Evolutionary conservation across 2,888 invertebrate genomes (phyloP).

Genomic region (Apeira syringaria): DNA sequence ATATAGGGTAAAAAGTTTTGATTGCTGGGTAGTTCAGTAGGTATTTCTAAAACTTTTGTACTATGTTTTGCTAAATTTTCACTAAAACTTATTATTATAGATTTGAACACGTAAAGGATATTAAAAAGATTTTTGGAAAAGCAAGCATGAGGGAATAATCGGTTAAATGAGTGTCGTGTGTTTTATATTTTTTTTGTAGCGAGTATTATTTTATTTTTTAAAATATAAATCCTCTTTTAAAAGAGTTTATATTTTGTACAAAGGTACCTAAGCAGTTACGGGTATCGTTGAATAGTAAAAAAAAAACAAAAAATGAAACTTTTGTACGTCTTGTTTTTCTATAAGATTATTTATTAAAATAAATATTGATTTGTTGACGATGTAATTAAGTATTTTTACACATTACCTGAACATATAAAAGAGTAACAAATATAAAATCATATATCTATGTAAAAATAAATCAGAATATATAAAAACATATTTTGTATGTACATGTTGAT

Average conservation of each 20-base stretch:
- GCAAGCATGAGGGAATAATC: constrained; percentile 55
- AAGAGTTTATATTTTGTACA: constrained; percentile 74
- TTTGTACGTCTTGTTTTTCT: constrained; percentile 76
- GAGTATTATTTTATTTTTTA: constrained; percentile 35
- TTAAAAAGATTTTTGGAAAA: constrained; percentile 57
- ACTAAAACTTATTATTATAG: constrained; percentile 72
- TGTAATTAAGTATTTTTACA: constrained; percentile 80
- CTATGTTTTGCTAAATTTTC: constrained; percentile 84
- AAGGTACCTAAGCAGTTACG: constrained; percentile 55
- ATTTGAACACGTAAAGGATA: constrained; percentile 75
- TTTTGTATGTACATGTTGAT: constrained; percentile 60
- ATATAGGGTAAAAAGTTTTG: constrained; percentile 69
- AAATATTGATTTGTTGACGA: constrained; percentile 76
- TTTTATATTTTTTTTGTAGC: constrained; percentile 23
- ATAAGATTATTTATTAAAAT: constrained; percentile 76
- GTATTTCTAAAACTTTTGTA: constrained; percentile 82
- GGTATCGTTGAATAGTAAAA: constrained; percentile 53
- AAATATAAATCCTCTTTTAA: constrained; percentile 34
- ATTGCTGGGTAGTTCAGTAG: constrained; percentile 80
- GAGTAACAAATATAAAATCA: constrained; percentile 67
- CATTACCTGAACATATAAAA: constrained; percentile 76
- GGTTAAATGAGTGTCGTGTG: constrained; percentile 37
- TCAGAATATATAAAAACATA: constrained; percentile 75
- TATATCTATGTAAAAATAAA: constrained; percentile 64
- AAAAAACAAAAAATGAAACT: constrained; percentile 31